Conservation (phyloP, 64 coral and sea anemone genomes). For the Montipora cactus region DNA sequence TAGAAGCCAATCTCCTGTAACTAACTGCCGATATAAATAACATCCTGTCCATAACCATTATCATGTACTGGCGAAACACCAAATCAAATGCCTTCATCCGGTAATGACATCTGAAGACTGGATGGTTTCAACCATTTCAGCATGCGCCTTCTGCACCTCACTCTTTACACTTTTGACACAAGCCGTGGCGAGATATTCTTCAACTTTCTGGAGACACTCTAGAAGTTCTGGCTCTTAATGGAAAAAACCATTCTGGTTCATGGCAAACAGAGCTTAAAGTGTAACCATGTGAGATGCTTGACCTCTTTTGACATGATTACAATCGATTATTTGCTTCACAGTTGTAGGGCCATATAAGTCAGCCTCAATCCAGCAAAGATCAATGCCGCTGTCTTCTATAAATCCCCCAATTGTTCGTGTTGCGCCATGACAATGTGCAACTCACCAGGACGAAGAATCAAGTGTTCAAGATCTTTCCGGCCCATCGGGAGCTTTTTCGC, state of each 20-base stretch:
- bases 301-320: no score
- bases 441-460: constrained; percentile 25
- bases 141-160: neutral
- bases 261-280: constrained; percentile 28
- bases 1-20: neutral
- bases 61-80: neutral
- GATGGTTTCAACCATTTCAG: neutral
- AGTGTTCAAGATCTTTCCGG: neutral
- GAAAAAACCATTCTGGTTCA: constrained; percentile 33
- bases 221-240: constrained; percentile 14
- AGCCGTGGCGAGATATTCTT: neutral
- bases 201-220: neutral
- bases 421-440: constrained; percentile 60
- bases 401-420: constrained; percentile 38
- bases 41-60: neutral
- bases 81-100: neutral
- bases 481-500: constrained; percentile 5
- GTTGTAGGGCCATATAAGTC: no score
- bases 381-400: neutral
- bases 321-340: no score
- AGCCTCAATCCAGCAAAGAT: no score
- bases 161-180: constrained; percentile 7
- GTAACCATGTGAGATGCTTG: no score
- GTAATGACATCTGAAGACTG: neutral
- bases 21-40: neutral